Percentiles rank a stretch among this genome's conserved stretches.
phyloP scores from a whole-genome alignment of 2,113 vertebrate species.

The Paraplagusia blochii region DNA sequence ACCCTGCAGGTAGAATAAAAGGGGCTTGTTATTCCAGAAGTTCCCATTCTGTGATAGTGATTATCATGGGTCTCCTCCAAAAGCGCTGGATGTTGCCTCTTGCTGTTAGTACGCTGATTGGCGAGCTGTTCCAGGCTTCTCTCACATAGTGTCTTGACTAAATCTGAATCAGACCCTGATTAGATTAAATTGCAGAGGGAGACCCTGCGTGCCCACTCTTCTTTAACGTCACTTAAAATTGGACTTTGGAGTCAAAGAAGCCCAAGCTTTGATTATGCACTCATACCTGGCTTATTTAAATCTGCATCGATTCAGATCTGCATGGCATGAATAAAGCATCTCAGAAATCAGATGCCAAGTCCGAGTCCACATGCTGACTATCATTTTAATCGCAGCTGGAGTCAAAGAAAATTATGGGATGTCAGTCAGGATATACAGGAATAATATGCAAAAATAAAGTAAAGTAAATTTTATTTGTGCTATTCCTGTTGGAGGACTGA shows the following conservation, averaged over 20 bases:
- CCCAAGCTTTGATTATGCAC: slow-evolving; percentile 44
- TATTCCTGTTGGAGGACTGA: no score
- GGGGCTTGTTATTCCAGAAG: slow-evolving; percentile 58
- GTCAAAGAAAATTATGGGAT: slow-evolving; percentile 4
- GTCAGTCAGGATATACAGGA: slow-evolving; percentile 1
- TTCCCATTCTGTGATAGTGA: slow-evolving; percentile 57
- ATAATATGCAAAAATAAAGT: slow-evolving; percentile 1
- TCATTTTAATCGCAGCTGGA: slow-evolving; percentile 36
- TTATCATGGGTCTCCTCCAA: slow-evolving; percentile 52
- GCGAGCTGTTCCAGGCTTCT: slow-evolving; percentile 39
- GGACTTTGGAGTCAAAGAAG: slow-evolving; percentile 44
- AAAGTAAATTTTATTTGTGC: no score
- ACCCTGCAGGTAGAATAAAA: slow-evolving; percentile 51
- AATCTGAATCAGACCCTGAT: slow-evolving; percentile 66
- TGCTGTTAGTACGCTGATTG: slow-evolving; percentile 60
- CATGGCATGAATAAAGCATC: slow-evolving; percentile 12
- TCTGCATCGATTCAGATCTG: slow-evolving; percentile 17
- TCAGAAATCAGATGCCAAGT: slow-evolving; percentile 25
- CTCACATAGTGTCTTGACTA: slow-evolving; percentile 55
- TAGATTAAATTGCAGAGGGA: slow-evolving; percentile 62
- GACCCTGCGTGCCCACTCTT: slow-evolving; percentile 55
- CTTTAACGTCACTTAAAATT: slow-evolving; percentile 53
- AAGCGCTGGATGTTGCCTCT: slow-evolving; percentile 51
- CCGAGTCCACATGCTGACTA: slow-evolving; percentile 23
- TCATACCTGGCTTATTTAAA: slow-evolving; percentile 26